Percentiles rank a stretch among this genome's conserved stretches.
These are phyloP conservation scores for Chrysopilus asiliformis DNA, from an alignment of 2,888 invertebrate genomes.

Conservation along the genomic window DNA sequence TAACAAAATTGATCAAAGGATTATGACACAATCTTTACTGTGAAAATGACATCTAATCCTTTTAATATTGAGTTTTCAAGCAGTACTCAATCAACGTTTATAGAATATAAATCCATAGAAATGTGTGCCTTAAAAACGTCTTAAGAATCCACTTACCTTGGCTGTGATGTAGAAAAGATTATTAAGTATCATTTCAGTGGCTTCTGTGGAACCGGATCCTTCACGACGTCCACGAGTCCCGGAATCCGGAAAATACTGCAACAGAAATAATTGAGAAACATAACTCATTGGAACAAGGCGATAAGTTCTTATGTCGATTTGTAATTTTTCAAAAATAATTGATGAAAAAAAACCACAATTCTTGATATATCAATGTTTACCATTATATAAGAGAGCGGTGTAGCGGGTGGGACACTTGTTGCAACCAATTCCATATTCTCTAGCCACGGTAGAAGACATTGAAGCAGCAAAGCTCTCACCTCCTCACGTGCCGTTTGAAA, in stretches of 20 bases:
- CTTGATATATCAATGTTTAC: conserved; percentile 40
- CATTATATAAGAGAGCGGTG: conserved; percentile 73
- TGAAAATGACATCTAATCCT: background rate
- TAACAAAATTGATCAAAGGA: background rate
- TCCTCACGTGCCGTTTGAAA: conserved; percentile 92
- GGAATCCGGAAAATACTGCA: conserved; percentile 45
- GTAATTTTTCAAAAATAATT: conserved; percentile 13
- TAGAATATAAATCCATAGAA: background rate
- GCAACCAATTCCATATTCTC: conserved; percentile 98
- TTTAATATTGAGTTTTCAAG: background rate
- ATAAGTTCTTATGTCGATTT: background rate
- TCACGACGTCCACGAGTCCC: conserved; percentile 64
- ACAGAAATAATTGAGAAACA: conserved; percentile 8
- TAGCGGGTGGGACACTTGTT: conserved; percentile 85
- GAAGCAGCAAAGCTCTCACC: conserved; percentile 78
- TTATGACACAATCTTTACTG: background rate
- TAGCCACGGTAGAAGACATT: conserved; percentile 92
- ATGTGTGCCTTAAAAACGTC: background rate
- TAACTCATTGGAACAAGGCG: background rate
- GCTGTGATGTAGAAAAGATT: conserved; percentile 97
- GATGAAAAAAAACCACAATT: conserved; percentile 8
- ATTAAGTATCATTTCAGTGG: conserved; percentile 99
- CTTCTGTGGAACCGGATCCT: conserved; percentile 96
- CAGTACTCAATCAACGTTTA: no score
- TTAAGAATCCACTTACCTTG: conserved; percentile 46